Evolutionary conservation across 2,113 vertebrate genomes (phyloP).

Genomic region (Gallinago jamesoni): DNA sequence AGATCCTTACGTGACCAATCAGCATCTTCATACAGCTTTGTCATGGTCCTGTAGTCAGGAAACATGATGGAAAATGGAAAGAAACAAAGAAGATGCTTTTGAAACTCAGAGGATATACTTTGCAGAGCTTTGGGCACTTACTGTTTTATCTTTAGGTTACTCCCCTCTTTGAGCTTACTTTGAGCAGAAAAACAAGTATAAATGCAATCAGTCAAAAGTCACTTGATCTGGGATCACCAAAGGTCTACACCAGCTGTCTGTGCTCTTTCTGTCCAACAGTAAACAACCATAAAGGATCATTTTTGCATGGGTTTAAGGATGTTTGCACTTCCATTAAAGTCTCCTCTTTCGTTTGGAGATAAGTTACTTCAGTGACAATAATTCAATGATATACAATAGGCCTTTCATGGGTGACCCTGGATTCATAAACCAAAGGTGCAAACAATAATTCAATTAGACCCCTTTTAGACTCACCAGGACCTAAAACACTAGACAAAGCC

Average conservation of each 20-base stretch:
- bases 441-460: background rate
- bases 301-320: background rate
- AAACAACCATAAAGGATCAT: background rate
- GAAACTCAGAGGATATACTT: background rate
- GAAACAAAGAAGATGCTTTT: background rate
- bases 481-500: background rate
- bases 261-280: background rate
- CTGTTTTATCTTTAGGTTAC: background rate
- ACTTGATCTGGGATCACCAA: background rate
- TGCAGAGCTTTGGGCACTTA: background rate
- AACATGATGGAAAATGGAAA: background rate
- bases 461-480: rapidly evolving
- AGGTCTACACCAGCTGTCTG: background rate
- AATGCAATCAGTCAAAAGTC: background rate
- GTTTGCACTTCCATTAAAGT: background rate
- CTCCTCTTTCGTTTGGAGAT: background rate
- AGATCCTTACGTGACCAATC: conserved; percentile 85
- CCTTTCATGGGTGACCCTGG: background rate
- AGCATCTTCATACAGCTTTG: conserved; percentile 80
- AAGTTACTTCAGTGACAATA: background rate
- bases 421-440: background rate
- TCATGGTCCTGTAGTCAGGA: conserved; percentile 77
- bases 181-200: background rate
- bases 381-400: background rate
- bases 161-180: background rate